These are phyloP conservation scores for Branchellion lobata DNA, from an alignment of 2,888 invertebrate species.

Conservation along the genomic window DNA sequence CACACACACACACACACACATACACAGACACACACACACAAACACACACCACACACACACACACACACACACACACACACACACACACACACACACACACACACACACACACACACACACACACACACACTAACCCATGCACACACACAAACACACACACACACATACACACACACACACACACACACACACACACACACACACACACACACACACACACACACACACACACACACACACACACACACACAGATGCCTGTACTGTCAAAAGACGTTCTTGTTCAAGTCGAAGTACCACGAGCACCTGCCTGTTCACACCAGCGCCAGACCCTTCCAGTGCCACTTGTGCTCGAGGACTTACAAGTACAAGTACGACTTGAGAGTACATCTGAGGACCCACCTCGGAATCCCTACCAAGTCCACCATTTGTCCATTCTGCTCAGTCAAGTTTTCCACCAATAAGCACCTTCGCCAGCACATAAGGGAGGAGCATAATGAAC, in stretches of 20 bases:
- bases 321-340: constrained; percentile 53
- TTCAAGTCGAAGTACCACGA: constrained; percentile 54
- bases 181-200: too few relatives aligned
- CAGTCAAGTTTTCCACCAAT: constrained; percentile 52
- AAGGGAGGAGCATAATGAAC: constrained; percentile 51
- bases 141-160: too few relatives aligned
- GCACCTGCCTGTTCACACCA: constrained; percentile 54
- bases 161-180: too few relatives aligned
- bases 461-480: constrained; percentile 53
- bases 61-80: too few relatives aligned
- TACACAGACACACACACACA: too few relatives aligned
- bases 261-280: constrained; percentile 53
- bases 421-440: constrained; percentile 54
- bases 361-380: constrained; percentile 55
- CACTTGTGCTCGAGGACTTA: constrained; percentile 53
- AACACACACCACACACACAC: too few relatives aligned
- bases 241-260: constrained; percentile 47
- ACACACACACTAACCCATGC: too few relatives aligned
- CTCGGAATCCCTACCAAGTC: constrained; percentile 54
- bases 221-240: too few relatives aligned
- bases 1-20: too few relatives aligned
- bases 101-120: too few relatives aligned
- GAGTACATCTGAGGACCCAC: constrained; percentile 53
- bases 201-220: too few relatives aligned
- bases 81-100: too few relatives aligned